Conservation (phyloP, 2,797 vertebrate genomes). For the Sebastes dallii region DNA sequence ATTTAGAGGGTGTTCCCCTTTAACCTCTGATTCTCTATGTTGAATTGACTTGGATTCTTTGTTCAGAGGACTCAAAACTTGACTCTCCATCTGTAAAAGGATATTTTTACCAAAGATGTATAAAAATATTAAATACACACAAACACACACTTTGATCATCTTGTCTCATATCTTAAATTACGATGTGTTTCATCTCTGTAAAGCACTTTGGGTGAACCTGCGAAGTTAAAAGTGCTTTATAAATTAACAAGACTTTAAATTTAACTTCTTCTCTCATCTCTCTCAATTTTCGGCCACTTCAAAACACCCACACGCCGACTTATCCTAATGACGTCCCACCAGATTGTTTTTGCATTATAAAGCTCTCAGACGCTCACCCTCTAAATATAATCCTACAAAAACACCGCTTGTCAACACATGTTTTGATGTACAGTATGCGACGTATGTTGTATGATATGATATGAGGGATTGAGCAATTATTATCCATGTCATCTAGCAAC, state of each 20-base stretch:
- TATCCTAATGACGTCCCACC: conserved; percentile 3
- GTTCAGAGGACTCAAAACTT: not conserved
- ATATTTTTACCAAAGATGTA: not conserved
- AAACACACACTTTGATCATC: conserved; percentile 9
- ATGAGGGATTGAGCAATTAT: not conserved
- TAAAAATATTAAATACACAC: not conserved
- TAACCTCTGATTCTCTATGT: not conserved
- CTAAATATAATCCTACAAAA: not conserved
- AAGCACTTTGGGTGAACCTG: conserved; percentile 13
- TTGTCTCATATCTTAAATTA: not conserved
- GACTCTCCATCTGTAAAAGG: not conserved
- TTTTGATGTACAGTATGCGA: not conserved
- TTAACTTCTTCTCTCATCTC: conserved; percentile 10
- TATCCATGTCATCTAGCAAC: not conserved
- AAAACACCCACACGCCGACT: conserved; percentile 6
- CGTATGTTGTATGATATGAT: not conserved
- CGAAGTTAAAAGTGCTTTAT: conserved; percentile 1
- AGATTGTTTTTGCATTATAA: conserved; percentile 22
- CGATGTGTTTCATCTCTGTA: not conserved
- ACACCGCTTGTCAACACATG: not conserved
- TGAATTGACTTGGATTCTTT: not conserved
- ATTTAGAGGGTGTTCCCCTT: too few species aligned
- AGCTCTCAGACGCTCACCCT: not conserved
- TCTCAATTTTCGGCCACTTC: not conserved
- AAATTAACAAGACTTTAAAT: conserved; percentile 13